Evolutionary conservation across 1,140 invertebrate species (phyloP).

Genomic region (Drosophila nigromelanica): DNA sequence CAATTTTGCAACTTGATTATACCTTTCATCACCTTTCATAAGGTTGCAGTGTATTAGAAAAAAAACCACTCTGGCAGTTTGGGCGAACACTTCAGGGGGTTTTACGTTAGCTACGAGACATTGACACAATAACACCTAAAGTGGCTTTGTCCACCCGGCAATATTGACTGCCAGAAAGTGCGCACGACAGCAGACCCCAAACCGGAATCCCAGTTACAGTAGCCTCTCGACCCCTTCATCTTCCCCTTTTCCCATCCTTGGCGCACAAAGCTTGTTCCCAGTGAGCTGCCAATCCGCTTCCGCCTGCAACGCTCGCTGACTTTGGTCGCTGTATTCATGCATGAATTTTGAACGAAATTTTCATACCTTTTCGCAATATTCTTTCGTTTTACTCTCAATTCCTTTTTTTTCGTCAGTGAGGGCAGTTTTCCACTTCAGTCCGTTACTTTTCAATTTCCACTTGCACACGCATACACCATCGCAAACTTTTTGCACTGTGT

Average conservation of each 20-base stretch:
- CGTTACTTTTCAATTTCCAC: conserved; percentile 80
- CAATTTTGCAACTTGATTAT: background rate
- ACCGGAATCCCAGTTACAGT: conserved; percentile 41
- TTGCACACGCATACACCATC: conserved; percentile 36
- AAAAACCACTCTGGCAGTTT: conserved; percentile 50
- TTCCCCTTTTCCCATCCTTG: conserved; percentile 11
- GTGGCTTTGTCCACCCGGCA: conserved; percentile 77
- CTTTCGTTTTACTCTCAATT: conserved; percentile 41
- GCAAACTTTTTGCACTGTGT: conserved; percentile 52
- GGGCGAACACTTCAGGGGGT: conserved; percentile 35
- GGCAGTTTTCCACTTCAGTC: conserved; percentile 55
- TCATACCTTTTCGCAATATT: conserved; percentile 78
- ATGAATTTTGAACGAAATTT: conserved; percentile 77
- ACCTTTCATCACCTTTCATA: background rate
- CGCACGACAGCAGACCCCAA: conserved; percentile 63
- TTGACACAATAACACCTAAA: conserved; percentile 82
- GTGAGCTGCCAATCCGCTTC: conserved; percentile 38
- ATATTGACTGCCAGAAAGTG: conserved; percentile 81
- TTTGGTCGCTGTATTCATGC: conserved; percentile 67
- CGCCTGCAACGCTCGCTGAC: conserved; percentile 40
- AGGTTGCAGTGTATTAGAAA: conserved; percentile 22
- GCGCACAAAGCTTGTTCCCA: conserved; percentile 1
- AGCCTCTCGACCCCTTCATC: background rate
- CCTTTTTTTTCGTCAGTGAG: conserved; percentile 8
- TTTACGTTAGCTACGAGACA: conserved; percentile 53